Evolutionary conservation across 2,113 vertebrate genomes (phyloP).

Genomic region (Uria aalge): DNA sequence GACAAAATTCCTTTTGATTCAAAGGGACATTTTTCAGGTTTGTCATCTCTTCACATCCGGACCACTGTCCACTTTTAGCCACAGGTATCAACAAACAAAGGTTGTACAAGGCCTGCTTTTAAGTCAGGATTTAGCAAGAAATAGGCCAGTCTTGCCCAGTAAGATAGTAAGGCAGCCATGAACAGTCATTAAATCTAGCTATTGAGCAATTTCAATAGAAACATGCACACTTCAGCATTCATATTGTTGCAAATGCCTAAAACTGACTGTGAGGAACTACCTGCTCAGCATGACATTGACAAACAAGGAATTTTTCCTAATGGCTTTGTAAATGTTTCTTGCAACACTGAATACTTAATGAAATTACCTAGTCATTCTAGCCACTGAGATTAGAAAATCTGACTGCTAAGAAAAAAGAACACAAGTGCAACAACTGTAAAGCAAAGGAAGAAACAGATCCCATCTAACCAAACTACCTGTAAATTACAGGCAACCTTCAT

Average conservation of each 20-base stretch:
- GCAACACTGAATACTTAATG: conserved; percentile 12
- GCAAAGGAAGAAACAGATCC: background rate
- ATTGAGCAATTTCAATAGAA: background rate
- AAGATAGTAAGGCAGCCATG: background rate
- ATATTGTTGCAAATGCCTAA: background rate
- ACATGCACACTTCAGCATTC: background rate
- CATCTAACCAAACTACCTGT: background rate
- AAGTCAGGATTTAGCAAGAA: background rate
- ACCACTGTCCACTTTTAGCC: background rate
- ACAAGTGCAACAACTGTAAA: background rate
- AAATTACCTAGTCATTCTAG: background rate
- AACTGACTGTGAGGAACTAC: conserved; percentile 15
- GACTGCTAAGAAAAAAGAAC: background rate
- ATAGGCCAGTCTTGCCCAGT: background rate
- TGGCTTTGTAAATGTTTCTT: background rate
- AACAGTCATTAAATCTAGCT: background rate
- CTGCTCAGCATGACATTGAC: background rate
- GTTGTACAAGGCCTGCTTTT: background rate
- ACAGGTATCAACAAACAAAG: background rate
- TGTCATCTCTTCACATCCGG: too few species aligned
- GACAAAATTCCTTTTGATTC: background rate
- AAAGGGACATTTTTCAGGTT: background rate
- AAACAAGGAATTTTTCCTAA: background rate
- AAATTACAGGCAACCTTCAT: background rate
- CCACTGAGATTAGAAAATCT: background rate